phyloP scores from a whole-genome alignment of 2,113 vertebrate genomes.

The Chloropsis hardwickii region DNA sequence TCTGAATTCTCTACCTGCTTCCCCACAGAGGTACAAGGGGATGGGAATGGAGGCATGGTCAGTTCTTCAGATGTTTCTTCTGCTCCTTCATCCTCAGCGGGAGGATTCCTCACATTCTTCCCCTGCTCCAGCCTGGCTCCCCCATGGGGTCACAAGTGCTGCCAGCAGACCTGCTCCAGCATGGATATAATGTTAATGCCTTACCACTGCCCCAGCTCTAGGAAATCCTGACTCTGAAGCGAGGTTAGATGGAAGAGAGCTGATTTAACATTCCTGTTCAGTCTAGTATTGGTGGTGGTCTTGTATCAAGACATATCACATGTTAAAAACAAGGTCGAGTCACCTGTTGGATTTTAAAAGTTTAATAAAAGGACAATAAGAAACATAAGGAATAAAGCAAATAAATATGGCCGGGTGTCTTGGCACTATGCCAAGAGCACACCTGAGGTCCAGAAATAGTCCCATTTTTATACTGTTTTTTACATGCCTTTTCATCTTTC shows the following conservation, averaged over 20 bases:
- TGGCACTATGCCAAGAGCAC: too few species aligned
- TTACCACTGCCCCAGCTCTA: background rate
- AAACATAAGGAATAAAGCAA: too few species aligned
- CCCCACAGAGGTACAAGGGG: too few species aligned
- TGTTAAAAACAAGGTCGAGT: too few species aligned
- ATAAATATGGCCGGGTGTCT: too few species aligned
- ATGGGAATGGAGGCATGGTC: background rate
- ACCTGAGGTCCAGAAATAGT: too few species aligned
- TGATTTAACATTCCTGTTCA: background rate
- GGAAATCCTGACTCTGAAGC: background rate
- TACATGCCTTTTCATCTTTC: too few species aligned
- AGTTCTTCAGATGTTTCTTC: background rate
- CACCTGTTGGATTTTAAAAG: too few species aligned
- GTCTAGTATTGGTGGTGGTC: background rate
- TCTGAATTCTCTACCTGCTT: background rate
- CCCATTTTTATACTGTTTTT: too few species aligned
- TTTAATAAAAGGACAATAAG: too few species aligned
- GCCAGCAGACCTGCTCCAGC: background rate
- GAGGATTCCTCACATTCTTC: background rate
- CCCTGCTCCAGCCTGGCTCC: accelerated
- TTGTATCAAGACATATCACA: background rate
- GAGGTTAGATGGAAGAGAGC: background rate
- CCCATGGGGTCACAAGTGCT: accelerated
- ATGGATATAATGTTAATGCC: background rate
- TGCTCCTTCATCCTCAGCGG: background rate